phyloP scores from a whole-genome alignment of 1,140 invertebrate species.

The Coptotermes formosanus region DNA sequence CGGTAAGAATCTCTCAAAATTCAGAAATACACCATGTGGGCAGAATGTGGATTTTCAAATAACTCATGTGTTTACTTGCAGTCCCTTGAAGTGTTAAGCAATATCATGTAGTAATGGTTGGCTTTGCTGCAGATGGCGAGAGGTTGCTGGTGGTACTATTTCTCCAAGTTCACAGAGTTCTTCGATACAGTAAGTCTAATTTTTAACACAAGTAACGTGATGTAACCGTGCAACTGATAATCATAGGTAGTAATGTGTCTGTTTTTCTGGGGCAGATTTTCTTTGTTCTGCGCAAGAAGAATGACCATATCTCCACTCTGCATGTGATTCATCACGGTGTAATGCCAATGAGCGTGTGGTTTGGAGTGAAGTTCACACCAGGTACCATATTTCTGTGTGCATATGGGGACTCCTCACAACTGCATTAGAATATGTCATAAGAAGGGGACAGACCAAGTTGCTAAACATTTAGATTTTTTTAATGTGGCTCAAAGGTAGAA shows the following conservation, averaged over 20 bases:
- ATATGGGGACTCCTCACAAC: no score
- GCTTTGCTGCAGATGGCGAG: constrained; percentile 60
- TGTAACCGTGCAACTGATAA: background rate
- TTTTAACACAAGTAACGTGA: background rate
- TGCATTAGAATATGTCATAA: no score
- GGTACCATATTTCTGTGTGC: constrained; percentile 51
- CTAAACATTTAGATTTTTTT: no score
- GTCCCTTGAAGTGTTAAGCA: no score
- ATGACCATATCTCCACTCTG: constrained; percentile 78
- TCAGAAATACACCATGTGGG: no score
- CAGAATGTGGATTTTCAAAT: no score
- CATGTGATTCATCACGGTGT: constrained; percentile 91
- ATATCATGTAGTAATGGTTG: background rate
- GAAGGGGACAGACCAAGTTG: no score
- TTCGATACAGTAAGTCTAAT: constrained; percentile 68
- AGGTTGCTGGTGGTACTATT: constrained; percentile 84
- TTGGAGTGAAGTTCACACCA: constrained; percentile 87
- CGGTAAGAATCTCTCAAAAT: no score
- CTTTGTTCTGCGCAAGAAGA: constrained; percentile 82
- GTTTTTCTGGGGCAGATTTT: constrained; percentile 62
- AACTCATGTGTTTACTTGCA: no score
- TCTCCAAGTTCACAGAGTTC: constrained; percentile 88
- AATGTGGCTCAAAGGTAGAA: no score
- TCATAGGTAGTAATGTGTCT: background rate
- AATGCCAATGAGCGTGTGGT: constrained; percentile 92